These are phyloP conservation scores for Oreochromis grahami DNA, from an alignment of 2,797 vertebrate species.

Conservation along the genomic window DNA sequence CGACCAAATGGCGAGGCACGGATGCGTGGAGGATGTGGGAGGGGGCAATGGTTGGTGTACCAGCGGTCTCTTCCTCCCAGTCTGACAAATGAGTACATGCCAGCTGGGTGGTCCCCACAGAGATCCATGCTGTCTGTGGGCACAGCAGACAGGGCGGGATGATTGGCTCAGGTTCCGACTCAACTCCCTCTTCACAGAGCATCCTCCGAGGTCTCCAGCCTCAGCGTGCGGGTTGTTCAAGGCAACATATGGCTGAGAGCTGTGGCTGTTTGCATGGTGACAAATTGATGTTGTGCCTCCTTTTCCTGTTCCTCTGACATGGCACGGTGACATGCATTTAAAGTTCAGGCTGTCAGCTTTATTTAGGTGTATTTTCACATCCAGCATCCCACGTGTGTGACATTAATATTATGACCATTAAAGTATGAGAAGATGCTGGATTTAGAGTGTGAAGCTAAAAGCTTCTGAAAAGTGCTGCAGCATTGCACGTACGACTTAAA, in stretches of 20 bases:
- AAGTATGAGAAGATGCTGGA: not conserved
- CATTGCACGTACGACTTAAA: not conserved
- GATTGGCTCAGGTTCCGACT: slow-evolving; percentile 12
- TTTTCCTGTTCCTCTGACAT: slow-evolving; percentile 41
- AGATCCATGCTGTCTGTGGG: slow-evolving; percentile 22
- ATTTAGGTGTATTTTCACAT: slow-evolving; percentile 29
- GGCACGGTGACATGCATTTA: slow-evolving; percentile 53
- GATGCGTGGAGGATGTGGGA: not conserved
- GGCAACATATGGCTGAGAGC: slow-evolving; percentile 32
- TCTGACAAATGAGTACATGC: slow-evolving; percentile 38
- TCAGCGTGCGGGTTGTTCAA: slow-evolving; percentile 24
- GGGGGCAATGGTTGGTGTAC: not conserved
- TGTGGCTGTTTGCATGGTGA: slow-evolving; percentile 34
- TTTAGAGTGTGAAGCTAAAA: not conserved
- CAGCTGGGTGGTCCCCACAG: slow-evolving; percentile 45
- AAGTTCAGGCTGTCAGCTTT: slow-evolving; percentile 66
- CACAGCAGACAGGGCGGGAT: slow-evolving; percentile 3
- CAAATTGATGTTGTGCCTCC: slow-evolving; percentile 37
- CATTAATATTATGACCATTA: not conserved
- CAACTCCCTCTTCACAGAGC: not conserved
- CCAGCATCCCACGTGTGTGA: not conserved
- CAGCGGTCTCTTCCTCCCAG: not conserved
- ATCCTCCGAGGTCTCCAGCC: not conserved
- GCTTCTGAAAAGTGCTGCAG: not conserved
- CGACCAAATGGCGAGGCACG: not conserved